These are phyloP conservation scores for Phocoena sinus DNA, from an alignment of 2,113 vertebrate genomes.

Conservation along the genomic window DNA sequence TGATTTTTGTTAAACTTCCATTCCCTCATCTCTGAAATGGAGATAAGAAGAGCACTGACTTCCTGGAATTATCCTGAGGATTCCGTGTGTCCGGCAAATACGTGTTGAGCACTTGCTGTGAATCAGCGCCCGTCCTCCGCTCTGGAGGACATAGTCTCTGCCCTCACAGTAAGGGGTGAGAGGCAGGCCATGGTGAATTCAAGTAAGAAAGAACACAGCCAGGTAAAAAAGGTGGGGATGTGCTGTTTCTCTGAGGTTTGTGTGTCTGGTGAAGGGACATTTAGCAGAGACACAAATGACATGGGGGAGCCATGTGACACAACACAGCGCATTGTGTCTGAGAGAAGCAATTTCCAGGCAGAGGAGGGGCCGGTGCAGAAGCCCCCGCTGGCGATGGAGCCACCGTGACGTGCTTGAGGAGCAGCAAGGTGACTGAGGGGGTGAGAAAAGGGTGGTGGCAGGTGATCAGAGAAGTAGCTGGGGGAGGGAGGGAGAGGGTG, in stretches of 20 bases:
- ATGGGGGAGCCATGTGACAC: not conserved
- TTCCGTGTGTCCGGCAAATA: not conserved
- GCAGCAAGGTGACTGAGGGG: too few relatives aligned
- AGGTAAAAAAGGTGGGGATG: not conserved
- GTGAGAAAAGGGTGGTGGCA: not conserved
- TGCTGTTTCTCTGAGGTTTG: not conserved
- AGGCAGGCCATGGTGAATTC: not conserved
- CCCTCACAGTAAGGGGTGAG: not conserved
- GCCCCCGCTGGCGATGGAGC: not conserved
- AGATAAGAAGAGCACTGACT: not conserved
- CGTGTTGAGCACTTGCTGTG: not conserved
- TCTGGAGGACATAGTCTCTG: not conserved
- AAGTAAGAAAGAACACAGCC: not conserved
- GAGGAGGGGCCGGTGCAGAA: not conserved
- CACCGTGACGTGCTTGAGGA: too few relatives aligned
- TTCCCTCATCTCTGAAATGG: not conserved
- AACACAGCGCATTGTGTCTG: fast-evolving
- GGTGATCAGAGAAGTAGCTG: not conserved
- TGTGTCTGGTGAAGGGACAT: not conserved
- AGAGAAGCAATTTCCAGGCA: not conserved
- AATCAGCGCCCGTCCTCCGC: not conserved
- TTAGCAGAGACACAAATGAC: not conserved
- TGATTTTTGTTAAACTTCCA: not conserved
- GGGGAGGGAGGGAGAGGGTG: not conserved
- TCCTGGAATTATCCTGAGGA: not conserved